Evolutionary conservation across 2,888 invertebrate species (phyloP).

Genomic region (Dryococelus australis): DNA sequence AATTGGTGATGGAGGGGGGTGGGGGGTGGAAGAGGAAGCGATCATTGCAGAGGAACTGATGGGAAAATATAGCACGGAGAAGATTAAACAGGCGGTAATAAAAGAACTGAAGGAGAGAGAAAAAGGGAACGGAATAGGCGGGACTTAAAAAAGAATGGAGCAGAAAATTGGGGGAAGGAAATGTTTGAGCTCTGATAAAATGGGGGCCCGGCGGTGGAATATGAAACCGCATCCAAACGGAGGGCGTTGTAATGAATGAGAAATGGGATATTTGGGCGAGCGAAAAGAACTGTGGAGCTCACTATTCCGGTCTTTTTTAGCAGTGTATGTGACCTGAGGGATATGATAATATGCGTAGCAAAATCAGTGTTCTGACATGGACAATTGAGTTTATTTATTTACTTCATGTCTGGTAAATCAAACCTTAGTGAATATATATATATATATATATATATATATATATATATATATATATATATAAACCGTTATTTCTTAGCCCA

Average conservation of each 20-base stretch:
- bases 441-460: no score
- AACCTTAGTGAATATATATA: no score
- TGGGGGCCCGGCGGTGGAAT: background rate
- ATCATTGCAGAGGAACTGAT: background rate
- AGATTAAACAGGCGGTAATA: slow-evolving; percentile 3
- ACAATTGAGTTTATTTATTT: no score
- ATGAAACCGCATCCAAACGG: background rate
- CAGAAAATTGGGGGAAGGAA: background rate
- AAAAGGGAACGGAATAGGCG: background rate
- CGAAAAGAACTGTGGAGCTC: background rate
- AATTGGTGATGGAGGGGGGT: background rate
- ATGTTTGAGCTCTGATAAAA: slow-evolving; percentile 9
- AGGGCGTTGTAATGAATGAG: slow-evolving; percentile 7
- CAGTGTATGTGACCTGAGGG: no score
- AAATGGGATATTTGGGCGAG: background rate
- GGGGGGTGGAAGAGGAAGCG: background rate
- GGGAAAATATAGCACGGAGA: background rate
- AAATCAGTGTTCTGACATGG: no score
- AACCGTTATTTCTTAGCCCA: no score
- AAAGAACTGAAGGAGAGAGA: slow-evolving; percentile 9
- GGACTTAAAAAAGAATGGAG: slow-evolving; percentile 16
- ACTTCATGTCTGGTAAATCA: no score
- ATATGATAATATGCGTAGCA: no score
- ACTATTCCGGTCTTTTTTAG: no score
- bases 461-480: no score